phyloP scores from a whole-genome alignment of 2,797 vertebrate species.

The Platyrinchus mystaceus region DNA sequence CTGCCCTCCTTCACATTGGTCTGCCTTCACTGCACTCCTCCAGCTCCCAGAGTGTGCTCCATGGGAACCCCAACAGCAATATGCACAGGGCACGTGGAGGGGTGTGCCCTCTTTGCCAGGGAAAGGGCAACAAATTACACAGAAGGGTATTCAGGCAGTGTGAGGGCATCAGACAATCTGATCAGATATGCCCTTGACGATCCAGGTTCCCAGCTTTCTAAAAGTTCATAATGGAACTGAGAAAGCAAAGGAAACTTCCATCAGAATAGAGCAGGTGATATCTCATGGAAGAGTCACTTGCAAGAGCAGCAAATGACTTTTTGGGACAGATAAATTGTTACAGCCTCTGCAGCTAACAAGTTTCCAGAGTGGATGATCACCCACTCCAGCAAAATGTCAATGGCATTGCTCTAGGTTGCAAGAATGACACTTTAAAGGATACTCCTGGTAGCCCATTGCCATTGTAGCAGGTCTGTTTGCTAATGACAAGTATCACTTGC shows the following conservation, averaged over 20 bases:
- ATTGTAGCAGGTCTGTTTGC: not conserved
- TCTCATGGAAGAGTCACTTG: not conserved
- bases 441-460: not conserved
- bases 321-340: not conserved
- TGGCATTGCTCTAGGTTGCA: not conserved
- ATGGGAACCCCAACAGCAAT: not conserved
- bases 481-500: not conserved
- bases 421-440: not conserved
- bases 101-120: not conserved
- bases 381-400: not conserved
- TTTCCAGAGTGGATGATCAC: not conserved
- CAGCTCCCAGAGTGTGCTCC: accelerated
- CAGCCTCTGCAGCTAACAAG: not conserved
- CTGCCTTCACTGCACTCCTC: not conserved
- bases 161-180: not conserved
- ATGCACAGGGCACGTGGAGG: accelerated
- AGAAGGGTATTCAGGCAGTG: not conserved
- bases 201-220: not conserved
- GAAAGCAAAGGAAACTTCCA: not conserved
- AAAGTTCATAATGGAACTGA: accelerated
- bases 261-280: not conserved
- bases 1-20: too few relatives aligned
- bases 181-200: not conserved
- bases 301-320: not conserved
- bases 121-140: not conserved